Evolutionary conservation across 1,140 invertebrate genomes (phyloP).

Genomic region (Tyrophagus putrescentiae): DNA sequence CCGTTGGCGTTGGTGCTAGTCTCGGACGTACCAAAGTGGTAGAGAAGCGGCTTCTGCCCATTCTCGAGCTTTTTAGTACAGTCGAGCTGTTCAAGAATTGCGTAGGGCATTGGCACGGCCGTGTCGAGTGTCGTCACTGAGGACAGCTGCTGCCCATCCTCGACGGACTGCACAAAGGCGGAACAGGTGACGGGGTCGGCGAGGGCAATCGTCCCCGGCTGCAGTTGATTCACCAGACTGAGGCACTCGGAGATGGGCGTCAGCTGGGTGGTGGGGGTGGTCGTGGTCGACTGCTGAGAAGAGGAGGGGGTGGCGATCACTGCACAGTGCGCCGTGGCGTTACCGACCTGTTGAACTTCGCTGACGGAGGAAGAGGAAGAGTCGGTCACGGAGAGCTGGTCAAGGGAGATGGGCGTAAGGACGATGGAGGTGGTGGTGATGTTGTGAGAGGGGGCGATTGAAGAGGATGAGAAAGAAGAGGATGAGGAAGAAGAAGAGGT

Average conservation of each 20-base stretch:
- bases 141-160: background rate
- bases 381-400: background rate
- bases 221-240: no score
- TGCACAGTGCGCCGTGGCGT: no score
- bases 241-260: no score
- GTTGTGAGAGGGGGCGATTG: background rate
- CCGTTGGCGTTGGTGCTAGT: background rate
- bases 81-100: slow-evolving; percentile 9
- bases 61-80: slow-evolving; percentile 6
- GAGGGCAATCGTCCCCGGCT: background rate
- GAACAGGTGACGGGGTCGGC: background rate
- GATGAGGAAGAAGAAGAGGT: background rate
- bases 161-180: no score
- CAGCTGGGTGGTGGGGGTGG: no score
- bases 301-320: no score
- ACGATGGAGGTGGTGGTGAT: background rate
- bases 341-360: background rate
- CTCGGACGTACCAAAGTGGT: slow-evolving; percentile 9
- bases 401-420: background rate
- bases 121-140: background rate
- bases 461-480: background rate
- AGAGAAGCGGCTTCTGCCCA: slow-evolving; percentile 8
- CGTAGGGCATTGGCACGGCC: slow-evolving; percentile 2
- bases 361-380: background rate
- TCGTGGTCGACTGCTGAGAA: no score